These are phyloP conservation scores for Clavelina lepadiformis DNA, from an alignment of 23 tunicate genomes.

Conservation along the genomic window DNA sequence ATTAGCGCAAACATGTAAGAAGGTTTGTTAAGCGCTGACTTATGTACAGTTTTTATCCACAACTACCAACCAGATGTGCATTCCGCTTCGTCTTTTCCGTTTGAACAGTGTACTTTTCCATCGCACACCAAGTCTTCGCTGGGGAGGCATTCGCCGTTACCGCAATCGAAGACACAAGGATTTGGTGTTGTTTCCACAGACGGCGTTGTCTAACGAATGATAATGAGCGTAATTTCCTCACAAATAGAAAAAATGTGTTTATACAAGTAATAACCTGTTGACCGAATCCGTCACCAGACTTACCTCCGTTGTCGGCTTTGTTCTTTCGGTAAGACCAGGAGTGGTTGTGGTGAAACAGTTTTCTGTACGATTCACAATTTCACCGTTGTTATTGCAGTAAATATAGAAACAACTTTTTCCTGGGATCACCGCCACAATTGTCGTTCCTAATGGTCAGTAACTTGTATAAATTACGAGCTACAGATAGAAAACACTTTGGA, in stretches of 20 bases:
- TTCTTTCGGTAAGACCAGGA: not conserved
- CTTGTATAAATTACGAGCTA: not conserved
- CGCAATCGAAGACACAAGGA: constrained; percentile 54
- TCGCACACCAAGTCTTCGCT: constrained; percentile 47
- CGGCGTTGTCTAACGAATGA: too few relatives aligned
- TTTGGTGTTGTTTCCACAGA: constrained; percentile 20
- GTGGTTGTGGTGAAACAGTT: constrained; percentile 20
- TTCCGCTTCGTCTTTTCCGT: constrained; percentile 69
- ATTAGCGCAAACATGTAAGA: too few relatives aligned
- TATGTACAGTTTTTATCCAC: too few relatives aligned
- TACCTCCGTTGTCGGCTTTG: constrained; percentile 17
- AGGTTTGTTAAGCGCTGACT: too few relatives aligned
- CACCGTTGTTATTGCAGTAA: constrained; percentile 26
- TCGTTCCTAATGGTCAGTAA: constrained; percentile 15
- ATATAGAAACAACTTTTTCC: constrained; percentile 15
- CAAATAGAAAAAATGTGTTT: too few relatives aligned
- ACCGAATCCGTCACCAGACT: too few relatives aligned
- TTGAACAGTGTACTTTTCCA: constrained; percentile 67
- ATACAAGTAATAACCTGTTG: too few relatives aligned
- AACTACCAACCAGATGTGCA: constrained; percentile 29
- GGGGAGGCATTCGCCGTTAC: constrained; percentile 63
- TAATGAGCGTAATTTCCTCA: too few relatives aligned
- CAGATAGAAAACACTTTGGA: too few relatives aligned
- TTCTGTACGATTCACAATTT: constrained; percentile 2
- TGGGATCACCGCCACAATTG: not conserved